These are phyloP conservation scores for Adelognathus sp. DNA, from an alignment of 2,888 invertebrate species.

Conservation along the genomic window DNA sequence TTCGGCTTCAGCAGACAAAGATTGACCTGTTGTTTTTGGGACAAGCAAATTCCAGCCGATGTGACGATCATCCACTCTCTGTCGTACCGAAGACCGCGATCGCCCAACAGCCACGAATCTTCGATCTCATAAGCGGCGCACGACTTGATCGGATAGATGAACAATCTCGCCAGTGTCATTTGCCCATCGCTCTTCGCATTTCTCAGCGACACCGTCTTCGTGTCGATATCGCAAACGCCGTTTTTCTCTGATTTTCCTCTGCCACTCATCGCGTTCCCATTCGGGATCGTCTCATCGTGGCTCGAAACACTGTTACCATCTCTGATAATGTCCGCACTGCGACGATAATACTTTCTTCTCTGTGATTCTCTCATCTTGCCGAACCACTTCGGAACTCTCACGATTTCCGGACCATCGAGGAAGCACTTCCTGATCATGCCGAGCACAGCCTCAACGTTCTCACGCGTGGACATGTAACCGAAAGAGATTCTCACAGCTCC, in stretches of 20 bases:
- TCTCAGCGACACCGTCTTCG: neutral
- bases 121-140: conserved; percentile 90
- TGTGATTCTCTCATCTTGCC: neutral
- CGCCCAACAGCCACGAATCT: conserved; percentile 87
- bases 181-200: neutral
- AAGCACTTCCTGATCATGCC: conserved; percentile 90
- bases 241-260: conserved; percentile 31
- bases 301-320: neutral
- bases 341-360: conserved; percentile 25
- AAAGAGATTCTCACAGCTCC: conserved; percentile 96
- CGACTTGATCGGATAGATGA: conserved; percentile 95
- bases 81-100: conserved; percentile 92
- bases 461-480: conserved; percentile 92
- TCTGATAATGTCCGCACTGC: neutral
- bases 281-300: neutral
- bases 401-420: conserved; percentile 82
- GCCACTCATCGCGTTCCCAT: neutral
- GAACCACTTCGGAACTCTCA: conserved; percentile 77
- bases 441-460: conserved; percentile 88
- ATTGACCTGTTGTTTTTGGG: conserved; percentile 91
- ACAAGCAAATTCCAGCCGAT: conserved; percentile 90
- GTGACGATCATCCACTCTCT: conserved; percentile 97
- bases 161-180: conserved; percentile 81
- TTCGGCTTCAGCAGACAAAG: conserved; percentile 90
- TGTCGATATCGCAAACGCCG: neutral